Percentiles rank a stretch among this genome's conserved stretches.
Conservation (phyloP, 2,888 invertebrate species). For the Orchestes rusci region DNA sequence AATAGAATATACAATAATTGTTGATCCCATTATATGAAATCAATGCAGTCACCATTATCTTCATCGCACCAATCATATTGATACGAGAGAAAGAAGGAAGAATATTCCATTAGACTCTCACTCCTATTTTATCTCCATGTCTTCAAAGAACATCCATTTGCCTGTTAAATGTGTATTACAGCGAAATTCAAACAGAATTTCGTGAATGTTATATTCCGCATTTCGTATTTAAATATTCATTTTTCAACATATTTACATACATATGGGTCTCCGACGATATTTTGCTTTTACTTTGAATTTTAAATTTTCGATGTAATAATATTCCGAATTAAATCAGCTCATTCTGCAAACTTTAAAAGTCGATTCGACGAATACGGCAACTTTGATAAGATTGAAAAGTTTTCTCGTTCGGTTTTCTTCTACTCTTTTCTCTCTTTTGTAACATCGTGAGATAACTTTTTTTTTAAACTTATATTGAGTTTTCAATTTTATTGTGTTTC, state of each 20-base stretch:
- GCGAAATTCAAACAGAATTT: slow-evolving; percentile 38
- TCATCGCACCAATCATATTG: no score
- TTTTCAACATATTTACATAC: slow-evolving; percentile 45
- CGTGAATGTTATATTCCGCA: slow-evolving; percentile 42
- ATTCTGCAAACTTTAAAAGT: slow-evolving; percentile 37
- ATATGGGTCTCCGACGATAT: slow-evolving; percentile 44
- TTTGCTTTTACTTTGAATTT: slow-evolving; percentile 47
- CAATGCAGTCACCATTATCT: no score
- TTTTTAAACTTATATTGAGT: no score
- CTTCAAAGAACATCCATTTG: slow-evolving; percentile 16
- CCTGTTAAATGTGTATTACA: slow-evolving; percentile 32
- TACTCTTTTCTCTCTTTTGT: slow-evolving; percentile 17
- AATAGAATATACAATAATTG: no score
- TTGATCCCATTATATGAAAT: no score
- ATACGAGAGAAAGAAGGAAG: no score
- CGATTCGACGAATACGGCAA: slow-evolving; percentile 35
- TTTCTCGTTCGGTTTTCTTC: slow-evolving; percentile 29
- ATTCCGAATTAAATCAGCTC: slow-evolving; percentile 47
- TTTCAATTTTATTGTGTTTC: no score
- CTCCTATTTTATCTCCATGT: neutral
- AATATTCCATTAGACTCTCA: no score
- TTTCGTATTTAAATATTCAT: slow-evolving; percentile 46
- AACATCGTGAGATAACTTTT: slow-evolving; percentile 13
- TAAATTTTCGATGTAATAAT: slow-evolving; percentile 46
- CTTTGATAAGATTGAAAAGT: slow-evolving; percentile 43